These are phyloP conservation scores for Neostethus bicornis DNA, from an alignment of 2,797 vertebrate genomes.

Conservation along the genomic window DNA sequence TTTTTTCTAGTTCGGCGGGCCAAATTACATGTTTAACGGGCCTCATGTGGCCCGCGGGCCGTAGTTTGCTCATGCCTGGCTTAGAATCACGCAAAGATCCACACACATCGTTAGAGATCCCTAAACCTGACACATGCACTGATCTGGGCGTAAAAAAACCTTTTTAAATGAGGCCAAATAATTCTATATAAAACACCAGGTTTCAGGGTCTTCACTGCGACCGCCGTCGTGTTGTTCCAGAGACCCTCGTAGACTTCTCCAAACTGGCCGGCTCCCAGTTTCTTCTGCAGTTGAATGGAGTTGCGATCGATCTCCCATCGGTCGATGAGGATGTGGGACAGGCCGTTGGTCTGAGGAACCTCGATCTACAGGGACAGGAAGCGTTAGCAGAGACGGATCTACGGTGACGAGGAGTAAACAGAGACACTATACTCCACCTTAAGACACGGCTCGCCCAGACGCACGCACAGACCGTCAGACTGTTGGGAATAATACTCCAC, in stretches of 20 bases:
- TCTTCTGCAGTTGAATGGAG: slow-evolving; percentile 84
- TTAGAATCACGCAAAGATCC: too few relatives aligned
- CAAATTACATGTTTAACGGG: too few relatives aligned
- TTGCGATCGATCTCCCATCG: slow-evolving; percentile 92
- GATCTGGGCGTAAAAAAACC: too few relatives aligned
- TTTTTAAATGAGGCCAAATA: too few relatives aligned
- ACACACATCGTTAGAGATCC: too few relatives aligned
- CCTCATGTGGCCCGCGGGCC: too few relatives aligned
- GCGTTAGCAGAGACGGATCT: background rate
- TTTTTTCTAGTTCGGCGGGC: too few relatives aligned
- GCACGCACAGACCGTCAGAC: slow-evolving; percentile 85
- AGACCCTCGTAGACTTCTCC: slow-evolving; percentile 93
- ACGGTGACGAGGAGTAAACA: too few relatives aligned
- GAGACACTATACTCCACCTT: slow-evolving; percentile 79
- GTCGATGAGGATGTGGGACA: slow-evolving; percentile 94
- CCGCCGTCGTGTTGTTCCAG: slow-evolving; percentile 90
- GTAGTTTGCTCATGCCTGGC: too few relatives aligned
- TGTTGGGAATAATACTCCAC: slow-evolving; percentile 82
- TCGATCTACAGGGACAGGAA: slow-evolving; percentile 58
- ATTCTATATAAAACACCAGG: slow-evolving; percentile 85
- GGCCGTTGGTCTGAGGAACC: slow-evolving; percentile 81
- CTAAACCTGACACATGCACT: too few relatives aligned
- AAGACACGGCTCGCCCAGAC: slow-evolving; percentile 84
- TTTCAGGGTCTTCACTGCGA: slow-evolving; percentile 95
- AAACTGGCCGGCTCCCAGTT: slow-evolving; percentile 92